Percentiles rank a stretch among this genome's conserved stretches.
Conservation (phyloP, 2,888 invertebrate genomes). For the Hydrotaea cyrtoneurina region DNA sequence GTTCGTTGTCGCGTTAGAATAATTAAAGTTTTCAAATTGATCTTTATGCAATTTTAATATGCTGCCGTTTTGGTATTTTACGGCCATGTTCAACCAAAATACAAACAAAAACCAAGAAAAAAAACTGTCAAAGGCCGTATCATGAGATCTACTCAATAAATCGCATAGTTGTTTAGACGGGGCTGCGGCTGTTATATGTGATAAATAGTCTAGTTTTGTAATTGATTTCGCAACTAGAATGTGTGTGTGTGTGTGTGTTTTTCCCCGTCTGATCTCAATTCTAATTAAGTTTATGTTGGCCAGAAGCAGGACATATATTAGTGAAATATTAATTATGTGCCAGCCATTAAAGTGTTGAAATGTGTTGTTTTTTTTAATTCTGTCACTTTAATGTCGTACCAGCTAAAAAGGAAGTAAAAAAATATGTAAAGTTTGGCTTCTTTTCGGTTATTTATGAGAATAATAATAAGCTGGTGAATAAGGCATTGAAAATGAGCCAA, state of each 20-base stretch:
- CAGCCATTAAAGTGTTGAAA: background rate
- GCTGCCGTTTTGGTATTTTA: background rate
- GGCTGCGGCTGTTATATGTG: conserved; percentile 17
- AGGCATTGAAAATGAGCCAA: background rate
- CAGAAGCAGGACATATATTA: conserved; percentile 6
- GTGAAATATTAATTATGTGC: background rate
- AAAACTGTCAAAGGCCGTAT: conserved; percentile 46
- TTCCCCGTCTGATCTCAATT: conserved; percentile 13
- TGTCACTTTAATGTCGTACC: background rate
- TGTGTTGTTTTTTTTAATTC: background rate
- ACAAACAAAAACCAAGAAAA: background rate
- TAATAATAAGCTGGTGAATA: too few species aligned
- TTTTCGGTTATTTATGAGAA: background rate
- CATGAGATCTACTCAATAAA: conserved; percentile 57
- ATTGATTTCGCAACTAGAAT: conserved; percentile 10
- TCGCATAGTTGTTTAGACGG: background rate
- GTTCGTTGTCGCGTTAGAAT: background rate
- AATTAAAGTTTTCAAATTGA: conserved; percentile 43
- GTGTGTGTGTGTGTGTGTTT: background rate
- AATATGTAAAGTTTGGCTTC: background rate
- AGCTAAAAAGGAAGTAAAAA: too few species aligned
- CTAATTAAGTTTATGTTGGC: conserved; percentile 15
- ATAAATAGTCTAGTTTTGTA: background rate
- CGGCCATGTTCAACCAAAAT: too few species aligned
- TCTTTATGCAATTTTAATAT: conserved; percentile 52